Percentiles rank a stretch among this genome's conserved stretches.
Conservation (phyloP, 2,888 invertebrate genomes). For the Papilio gigon region DNA sequence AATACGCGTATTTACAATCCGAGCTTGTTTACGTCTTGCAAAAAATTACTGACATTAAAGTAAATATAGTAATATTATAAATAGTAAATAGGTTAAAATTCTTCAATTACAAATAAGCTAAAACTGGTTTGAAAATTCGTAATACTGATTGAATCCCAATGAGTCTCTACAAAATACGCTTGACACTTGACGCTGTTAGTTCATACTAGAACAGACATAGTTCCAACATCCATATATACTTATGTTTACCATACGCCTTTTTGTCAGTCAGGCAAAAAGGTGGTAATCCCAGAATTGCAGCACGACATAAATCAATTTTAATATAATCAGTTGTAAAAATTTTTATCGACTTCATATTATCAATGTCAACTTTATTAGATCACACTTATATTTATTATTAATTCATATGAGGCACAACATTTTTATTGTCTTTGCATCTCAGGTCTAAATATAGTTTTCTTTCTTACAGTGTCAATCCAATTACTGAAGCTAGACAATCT, state of each 20-base stretch:
- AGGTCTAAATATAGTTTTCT: conserved; percentile 9
- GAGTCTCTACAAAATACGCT: not conserved
- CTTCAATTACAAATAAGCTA: not conserved
- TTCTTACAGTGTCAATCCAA: conserved; percentile 21
- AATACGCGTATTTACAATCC: conserved; percentile 15
- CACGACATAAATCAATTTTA: too few species aligned
- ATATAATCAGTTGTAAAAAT: too few species aligned
- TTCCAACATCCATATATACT: too few species aligned
- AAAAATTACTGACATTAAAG: conserved; percentile 22
- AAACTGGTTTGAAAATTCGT: not conserved
- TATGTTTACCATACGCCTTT: too few species aligned
- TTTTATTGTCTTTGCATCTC: not conserved
- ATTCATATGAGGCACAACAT: not conserved
- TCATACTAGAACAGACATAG: too few species aligned
- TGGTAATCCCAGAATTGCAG: not conserved
- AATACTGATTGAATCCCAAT: not conserved
- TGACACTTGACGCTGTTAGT: too few species aligned
- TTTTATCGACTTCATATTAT: not conserved
- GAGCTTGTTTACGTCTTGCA: conserved; percentile 19
- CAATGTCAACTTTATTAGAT: not conserved
- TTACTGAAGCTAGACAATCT: not conserved
- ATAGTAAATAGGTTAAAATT: not conserved
- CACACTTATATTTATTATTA: not conserved
- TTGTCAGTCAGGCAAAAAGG: not conserved
- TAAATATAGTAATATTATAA: conserved; percentile 12